Base-by-base conservation (phyloP, 1,140 invertebrate species). In the Drosophila tsacasi region DNA sequence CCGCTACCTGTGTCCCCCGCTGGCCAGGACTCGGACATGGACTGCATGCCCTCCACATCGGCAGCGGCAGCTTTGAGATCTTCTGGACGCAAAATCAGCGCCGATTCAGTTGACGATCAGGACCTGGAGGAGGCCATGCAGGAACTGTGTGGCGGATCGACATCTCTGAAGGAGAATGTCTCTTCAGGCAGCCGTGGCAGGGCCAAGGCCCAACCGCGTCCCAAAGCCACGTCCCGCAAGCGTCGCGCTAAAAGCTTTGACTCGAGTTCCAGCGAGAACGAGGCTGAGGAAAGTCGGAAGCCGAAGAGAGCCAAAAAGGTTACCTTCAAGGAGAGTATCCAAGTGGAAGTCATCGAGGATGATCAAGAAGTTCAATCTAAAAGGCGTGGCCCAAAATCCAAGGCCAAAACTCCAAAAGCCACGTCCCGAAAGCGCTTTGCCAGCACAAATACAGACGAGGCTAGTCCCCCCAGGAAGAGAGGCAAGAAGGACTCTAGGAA, bases 61-160 rank as follows among this genome's bases (percentile, higher is more conserved):
- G 59, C 60, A n/a, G 40, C 40, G 9, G 40, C 32, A 25, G 47
- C 35, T 9, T 15, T 5, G 6, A 55, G 37, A 8, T 37, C 63
- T 13, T 44, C 21, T 3, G 21, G 30, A 7, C 47, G 47, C n/a
- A 68, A 39, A 12, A 3, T 5, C 0, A 12, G 13, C 12, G 30
- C 27, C 2, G 76, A 83, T 0, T 65, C 59, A 6, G 55, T 69
- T 15, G 80, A 86, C 9, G 80, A 73, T 23, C 55, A 69, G n/a
- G 84, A 86, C 9, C 65, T 89, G 6, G 83, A 87, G 50, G 49
- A 81, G 54, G 81, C 61, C 5, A 83, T 87, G 80, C 64, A 77
- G 42, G 76, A 80, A 19, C 39, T 87, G 0, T 87, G 83, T 15
- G 83, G 57, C 9, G 58, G 60, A 1, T 44, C 63, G 0, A 52